Conservation (phyloP, 64 coral and sea anemone genomes). For the Cladopsammia gracilis region DNA sequence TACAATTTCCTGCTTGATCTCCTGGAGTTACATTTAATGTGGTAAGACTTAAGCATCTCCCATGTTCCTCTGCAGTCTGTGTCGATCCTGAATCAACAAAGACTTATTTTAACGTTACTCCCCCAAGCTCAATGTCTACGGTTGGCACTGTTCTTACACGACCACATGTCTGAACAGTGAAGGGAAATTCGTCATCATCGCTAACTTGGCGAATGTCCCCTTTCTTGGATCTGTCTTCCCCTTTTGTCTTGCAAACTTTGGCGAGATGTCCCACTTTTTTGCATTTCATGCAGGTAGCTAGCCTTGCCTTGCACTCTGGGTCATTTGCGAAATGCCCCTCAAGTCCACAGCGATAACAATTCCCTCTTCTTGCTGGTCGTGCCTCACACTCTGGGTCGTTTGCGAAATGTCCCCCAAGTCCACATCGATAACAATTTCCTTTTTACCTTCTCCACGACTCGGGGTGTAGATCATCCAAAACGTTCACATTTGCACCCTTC, state of each 20-base stretch:
- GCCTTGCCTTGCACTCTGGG: constrained; percentile 62
- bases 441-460: constrained; percentile 19
- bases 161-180: neutral
- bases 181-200: constrained; percentile 3
- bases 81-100: constrained; percentile 75
- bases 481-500: constrained; percentile 12
- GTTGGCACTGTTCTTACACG: constrained; percentile 18
- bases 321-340: constrained; percentile 57
- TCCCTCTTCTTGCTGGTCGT: too few relatives aligned
- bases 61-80: constrained; percentile 42
- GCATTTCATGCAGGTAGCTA: constrained; percentile 56
- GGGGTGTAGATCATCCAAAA: neutral
- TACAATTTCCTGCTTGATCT: constrained; percentile 48
- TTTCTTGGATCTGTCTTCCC: neutral
- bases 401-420: too few relatives aligned
- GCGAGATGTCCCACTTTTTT: constrained; percentile 61
- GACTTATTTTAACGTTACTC: constrained; percentile 61
- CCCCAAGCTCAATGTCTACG: constrained; percentile 52
- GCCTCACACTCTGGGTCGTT: too few relatives aligned
- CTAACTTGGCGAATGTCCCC: constrained; percentile 16
- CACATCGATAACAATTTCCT: too few relatives aligned
- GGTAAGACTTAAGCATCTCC: constrained; percentile 37
- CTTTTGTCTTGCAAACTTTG: constrained; percentile 44
- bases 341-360: constrained; percentile 44
- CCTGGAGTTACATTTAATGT: constrained; percentile 41